Evolutionary conservation across 2,797 vertebrate species (phyloP).

Genomic region (Peromyscus attwateri): DNA sequence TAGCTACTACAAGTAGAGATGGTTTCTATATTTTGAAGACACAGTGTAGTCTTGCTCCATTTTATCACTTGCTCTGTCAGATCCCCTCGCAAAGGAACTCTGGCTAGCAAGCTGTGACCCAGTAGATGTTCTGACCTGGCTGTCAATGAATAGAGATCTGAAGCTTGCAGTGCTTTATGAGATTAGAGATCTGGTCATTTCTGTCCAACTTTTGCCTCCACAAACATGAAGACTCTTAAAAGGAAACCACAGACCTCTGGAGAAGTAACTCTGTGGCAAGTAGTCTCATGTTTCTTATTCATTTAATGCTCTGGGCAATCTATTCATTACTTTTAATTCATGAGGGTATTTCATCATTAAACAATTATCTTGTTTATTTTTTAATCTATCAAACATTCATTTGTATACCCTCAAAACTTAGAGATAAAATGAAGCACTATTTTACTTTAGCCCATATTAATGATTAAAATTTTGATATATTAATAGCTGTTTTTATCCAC

Average conservation of each 20-base stretch:
- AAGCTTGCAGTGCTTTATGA: background rate
- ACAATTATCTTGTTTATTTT: slow-evolving; percentile 41
- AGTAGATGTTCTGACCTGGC: slow-evolving; percentile 68
- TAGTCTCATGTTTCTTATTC: slow-evolving; percentile 7
- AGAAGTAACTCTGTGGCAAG: slow-evolving; percentile 45
- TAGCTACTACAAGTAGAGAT: slow-evolving; percentile 56
- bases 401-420: slow-evolving; percentile 53
- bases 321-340: slow-evolving; percentile 51
- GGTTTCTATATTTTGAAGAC: slow-evolving; percentile 65
- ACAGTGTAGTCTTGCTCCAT: slow-evolving; percentile 33
- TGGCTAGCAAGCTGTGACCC: slow-evolving; percentile 53
- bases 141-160: slow-evolving; percentile 72
- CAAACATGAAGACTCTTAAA: slow-evolving; percentile 56
- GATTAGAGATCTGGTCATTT: slow-evolving; percentile 66
- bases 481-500: background rate
- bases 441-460: background rate
- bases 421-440: slow-evolving; percentile 37
- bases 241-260: slow-evolving; percentile 19
- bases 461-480: slow-evolving; percentile 31
- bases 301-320: slow-evolving; percentile 17
- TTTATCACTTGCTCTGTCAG: slow-evolving; percentile 45
- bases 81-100: slow-evolving; percentile 63
- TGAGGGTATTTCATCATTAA: slow-evolving; percentile 42
- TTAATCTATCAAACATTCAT: slow-evolving; percentile 28
- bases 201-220: slow-evolving; percentile 30